phyloP scores from a whole-genome alignment of 2,797 vertebrate species.

The Iguana delicatissima region DNA sequence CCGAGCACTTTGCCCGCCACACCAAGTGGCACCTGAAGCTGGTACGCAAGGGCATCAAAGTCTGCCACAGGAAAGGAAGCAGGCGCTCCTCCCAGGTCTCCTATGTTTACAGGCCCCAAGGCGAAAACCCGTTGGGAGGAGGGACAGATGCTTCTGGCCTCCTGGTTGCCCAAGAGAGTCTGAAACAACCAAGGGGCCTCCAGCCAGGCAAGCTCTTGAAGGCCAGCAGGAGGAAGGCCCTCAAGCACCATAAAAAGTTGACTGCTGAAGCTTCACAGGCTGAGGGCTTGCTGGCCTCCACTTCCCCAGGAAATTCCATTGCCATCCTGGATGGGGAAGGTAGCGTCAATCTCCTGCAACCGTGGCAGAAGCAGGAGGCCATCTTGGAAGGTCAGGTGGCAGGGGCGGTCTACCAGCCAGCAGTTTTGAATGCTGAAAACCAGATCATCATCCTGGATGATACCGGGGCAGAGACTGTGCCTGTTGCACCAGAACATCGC shows the following conservation, averaged over 20 bases:
- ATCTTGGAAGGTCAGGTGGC: conserved; percentile 24
- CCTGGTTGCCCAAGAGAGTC: neutral
- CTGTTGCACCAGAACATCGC: neutral
- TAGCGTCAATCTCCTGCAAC: neutral
- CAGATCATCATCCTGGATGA: conserved; percentile 41
- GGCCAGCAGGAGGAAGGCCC: neutral
- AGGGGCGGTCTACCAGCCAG: neutral
- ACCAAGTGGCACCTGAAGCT: conserved; percentile 57
- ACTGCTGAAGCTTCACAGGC: fast-evolving
- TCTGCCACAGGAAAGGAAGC: conserved; percentile 12
- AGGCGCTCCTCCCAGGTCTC: neutral
- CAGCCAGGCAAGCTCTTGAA: neutral
- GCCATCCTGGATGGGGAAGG: neutral
- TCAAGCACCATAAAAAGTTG: neutral
- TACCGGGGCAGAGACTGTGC: neutral
- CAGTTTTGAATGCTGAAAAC: neutral
- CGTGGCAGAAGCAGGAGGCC: conserved; percentile 27
- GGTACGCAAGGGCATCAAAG: conserved; percentile 16
- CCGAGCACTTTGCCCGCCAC: conserved; percentile 40
- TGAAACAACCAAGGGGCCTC: neutral
- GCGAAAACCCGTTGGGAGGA: neutral
- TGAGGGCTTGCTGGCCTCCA: neutral
- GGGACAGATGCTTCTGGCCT: neutral
- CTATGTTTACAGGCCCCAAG: conserved; percentile 13
- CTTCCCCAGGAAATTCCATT: neutral